Evolutionary conservation across 2,888 invertebrate species (phyloP), one percentile per base, ranked within the genome.

Genomic region (Protonemura montana): DNA sequence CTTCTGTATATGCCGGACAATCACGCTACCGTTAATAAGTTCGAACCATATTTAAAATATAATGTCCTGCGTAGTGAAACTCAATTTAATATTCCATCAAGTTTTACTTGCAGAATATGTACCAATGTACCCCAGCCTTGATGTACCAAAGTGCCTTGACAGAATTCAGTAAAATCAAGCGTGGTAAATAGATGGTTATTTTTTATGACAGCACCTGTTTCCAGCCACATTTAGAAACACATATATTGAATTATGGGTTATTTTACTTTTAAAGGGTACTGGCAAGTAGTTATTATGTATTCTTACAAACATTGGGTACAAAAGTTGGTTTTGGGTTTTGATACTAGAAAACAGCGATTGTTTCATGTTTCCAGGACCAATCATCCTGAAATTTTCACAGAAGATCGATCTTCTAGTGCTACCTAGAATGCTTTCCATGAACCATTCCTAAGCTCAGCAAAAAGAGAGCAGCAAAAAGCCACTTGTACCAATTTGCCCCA

Each of bases 331-430:
- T n/a, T n/a, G n/a, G n/a, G n/a, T n/a, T n/a, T 59, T 59, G 13
- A 21, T 21, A 59, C 21, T 21, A 21, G 59, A 59, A 59, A 59
- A 59, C 59, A 59, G 1, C 1, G 3, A 16, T 59, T 59, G 13
- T 59, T 21, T 10, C 21, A 21, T 59, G 21, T 16, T 21, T 59
- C 59, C 1, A 2, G 16, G 1, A 13, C 6, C 59, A 13, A 59
- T 59, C 59, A n/a, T 7, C 3, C 10, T 78, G 77, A 77, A 77
- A 77, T 77, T 77, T 77, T 77, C 77, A 77, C 77, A 16, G 78
- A 26, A 25, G 78, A 28, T 16, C 26, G 2, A 78, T 78, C 78
- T 78, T 16, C 1, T n/a, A 78, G 21, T 78, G 78, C 78, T 27
- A 27, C 28, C 78, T 78, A 27, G 27, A 13, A 26, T 10, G 26